Percentiles rank a stretch among this genome's conserved stretches.
Evolutionary conservation across 2,888 invertebrate species (phyloP).

Genomic region (Athalia rosae): DNA sequence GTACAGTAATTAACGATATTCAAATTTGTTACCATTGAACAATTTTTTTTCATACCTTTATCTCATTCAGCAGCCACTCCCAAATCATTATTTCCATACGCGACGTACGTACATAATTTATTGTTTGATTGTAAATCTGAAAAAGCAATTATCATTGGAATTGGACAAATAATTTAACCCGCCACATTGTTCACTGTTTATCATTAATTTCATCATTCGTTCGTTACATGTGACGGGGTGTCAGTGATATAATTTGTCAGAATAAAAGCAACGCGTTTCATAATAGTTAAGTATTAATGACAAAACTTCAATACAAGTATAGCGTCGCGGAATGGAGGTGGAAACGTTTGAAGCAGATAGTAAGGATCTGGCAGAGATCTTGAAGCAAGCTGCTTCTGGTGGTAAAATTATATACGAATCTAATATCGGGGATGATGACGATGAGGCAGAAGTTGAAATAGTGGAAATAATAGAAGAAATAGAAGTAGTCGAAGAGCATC

Average conservation of each 20-base stretch:
- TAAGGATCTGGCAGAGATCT: slow-evolving; percentile 59
- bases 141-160: slow-evolving; percentile 8
- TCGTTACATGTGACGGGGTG: too few species aligned
- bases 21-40: not conserved
- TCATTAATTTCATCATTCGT: not conserved
- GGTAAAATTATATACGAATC: slow-evolving; percentile 62
- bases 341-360: slow-evolving; percentile 54
- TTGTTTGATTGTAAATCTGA: not conserved
- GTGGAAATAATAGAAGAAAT: slow-evolving; percentile 69
- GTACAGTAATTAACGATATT: slow-evolving; percentile 6
- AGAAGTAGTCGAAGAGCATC: slow-evolving; percentile 58
- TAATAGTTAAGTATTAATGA: not conserved
- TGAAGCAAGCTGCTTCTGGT: slow-evolving; percentile 59
- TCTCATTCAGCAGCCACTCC: slow-evolving; percentile 4
- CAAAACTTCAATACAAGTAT: slow-evolving; percentile 35
- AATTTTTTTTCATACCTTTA: not conserved
- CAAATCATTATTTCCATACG: slow-evolving; percentile 18
- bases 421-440: slow-evolving; percentile 54
- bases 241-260: too few species aligned
- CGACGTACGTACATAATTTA: not conserved
- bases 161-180: not conserved
- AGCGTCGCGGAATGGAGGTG: slow-evolving; percentile 54
- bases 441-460: slow-evolving; percentile 64
- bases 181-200: not conserved
- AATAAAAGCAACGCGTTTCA: too few species aligned